Evolutionary conservation across 2,888 invertebrate species (phyloP), one percentile per base, ranked within the genome.

Genomic region (Podabrus alpinus): DNA sequence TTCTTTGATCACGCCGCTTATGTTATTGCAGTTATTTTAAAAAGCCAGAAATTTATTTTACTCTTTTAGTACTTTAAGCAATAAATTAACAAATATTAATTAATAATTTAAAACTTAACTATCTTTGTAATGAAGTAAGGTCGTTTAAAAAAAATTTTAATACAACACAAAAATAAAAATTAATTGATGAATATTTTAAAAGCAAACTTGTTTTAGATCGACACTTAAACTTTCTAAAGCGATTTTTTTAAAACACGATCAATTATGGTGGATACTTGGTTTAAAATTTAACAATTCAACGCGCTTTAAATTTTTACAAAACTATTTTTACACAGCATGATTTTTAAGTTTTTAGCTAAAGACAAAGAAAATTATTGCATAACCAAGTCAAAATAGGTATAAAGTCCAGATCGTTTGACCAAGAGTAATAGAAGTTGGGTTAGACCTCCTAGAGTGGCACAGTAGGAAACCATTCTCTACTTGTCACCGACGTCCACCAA

Each of bases 1-100:
- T 83, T 82, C 79, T 78, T 80, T 80, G 80, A 80, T 64, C 67
- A 29, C 60, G 64, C 76, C 76, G 76, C 76, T 77, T 15, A 71
- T 73, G 29, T 74, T 79, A 68, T 72, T 74, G 19, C 62, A 71
- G 17, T 64, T 59, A 29, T 73, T 73, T 69, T 64, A 62, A 64
- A 73, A 68, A 68, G 29, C 25, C 62, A 69, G 68, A 68, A 69
- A 73, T 73, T 69, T 73, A 73, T 73, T 69, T 59, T 16, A 61
- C 66, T 69, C 66, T 15, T 67, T 61, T 59, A 68, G 62, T 59
- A 60, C 29, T 45, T 17, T 15, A 66, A 66, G 24, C 60, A 59
- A 29, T 69, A 73, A 73, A 75, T 71, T 71, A 61, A 61, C 62
- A 59, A 61, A 71, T 68, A 62, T 24, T 66, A 67, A 71, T 71